phyloP scores from a whole-genome alignment of 2,888 invertebrate species.

The Ceraclea dissimilis region DNA sequence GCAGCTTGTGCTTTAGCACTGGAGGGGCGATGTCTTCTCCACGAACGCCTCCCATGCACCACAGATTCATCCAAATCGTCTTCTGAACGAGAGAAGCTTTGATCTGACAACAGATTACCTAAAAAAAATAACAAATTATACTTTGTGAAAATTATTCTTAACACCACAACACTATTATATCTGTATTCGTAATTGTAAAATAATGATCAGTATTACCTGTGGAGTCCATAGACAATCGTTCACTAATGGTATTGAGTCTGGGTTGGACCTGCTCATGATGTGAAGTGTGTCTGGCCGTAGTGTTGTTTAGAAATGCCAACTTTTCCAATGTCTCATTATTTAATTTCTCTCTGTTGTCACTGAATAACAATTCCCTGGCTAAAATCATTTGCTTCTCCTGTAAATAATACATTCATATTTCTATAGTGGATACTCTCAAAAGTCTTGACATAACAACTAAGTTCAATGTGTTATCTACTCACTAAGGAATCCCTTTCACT shows the following conservation, averaged over 20 bases:
- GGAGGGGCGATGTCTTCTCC: conserved; percentile 45
- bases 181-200: background rate
- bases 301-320: conserved; percentile 64
- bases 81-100: conserved; percentile 77
- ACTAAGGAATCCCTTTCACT: conserved; percentile 67
- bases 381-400: conserved; percentile 67
- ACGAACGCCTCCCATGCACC: conserved; percentile 43
- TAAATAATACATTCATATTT: conserved; percentile 18
- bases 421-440: background rate
- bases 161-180: too few species aligned
- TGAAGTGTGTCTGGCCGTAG: conserved; percentile 44
- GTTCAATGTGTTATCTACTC: background rate
- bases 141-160: background rate
- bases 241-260: conserved; percentile 55
- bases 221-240: conserved; percentile 55
- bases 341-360: conserved; percentile 60
- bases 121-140: conserved; percentile 28
- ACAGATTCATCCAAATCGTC: conserved; percentile 65
- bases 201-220: conserved; percentile 50
- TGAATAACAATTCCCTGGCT: conserved; percentile 66
- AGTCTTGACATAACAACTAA: background rate
- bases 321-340: conserved; percentile 78
- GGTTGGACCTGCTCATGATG: conserved; percentile 44
- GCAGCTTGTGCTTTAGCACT: conserved; percentile 29
- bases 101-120: conserved; percentile 68